A percentile compares a stretch with the other conserved stretches of the same genome.
These are phyloP conservation scores for Eristalis arbustorum DNA, from an alignment of 2,888 invertebrate genomes.

Conservation along the genomic window DNA sequence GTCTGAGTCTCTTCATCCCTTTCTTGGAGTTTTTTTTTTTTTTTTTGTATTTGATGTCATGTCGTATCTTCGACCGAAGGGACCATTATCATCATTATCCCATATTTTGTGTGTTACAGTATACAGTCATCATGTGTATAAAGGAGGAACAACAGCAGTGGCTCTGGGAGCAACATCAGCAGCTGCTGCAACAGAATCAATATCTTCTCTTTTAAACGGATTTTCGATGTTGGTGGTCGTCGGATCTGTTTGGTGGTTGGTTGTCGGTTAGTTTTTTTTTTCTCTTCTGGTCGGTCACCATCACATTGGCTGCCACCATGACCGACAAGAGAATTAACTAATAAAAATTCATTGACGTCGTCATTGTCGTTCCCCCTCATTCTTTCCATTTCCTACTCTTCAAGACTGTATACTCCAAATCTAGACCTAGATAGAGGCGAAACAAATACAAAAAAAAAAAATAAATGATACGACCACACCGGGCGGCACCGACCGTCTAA, in stretches of 20 bases:
- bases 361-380: neutral
- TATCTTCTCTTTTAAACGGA: conserved; percentile 45
- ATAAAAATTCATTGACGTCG: conserved; percentile 31
- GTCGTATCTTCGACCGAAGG: conserved; percentile 52
- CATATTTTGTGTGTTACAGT: conserved; percentile 54
- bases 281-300: conserved; percentile 41
- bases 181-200: conserved; percentile 61
- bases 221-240: conserved; percentile 65
- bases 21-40: neutral
- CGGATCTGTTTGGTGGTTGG: neutral
- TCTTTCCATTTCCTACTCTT: neutral
- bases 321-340: conserved; percentile 16
- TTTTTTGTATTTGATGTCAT: conserved; percentile 45
- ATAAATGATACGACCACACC: neutral
- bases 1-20: conserved; percentile 1
- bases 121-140: conserved; percentile 32
- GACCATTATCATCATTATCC: conserved; percentile 67
- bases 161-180: conserved; percentile 24
- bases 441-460: neutral
- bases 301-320: neutral
- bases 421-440: neutral
- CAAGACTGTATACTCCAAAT: neutral
- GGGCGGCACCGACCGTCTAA: neutral
- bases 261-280: no score
- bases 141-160: neutral